Evolutionary conservation across 37 sponge, comb jelly and placozoan species (phyloP).

Genomic region (Aphrocallistes beatrix): DNA sequence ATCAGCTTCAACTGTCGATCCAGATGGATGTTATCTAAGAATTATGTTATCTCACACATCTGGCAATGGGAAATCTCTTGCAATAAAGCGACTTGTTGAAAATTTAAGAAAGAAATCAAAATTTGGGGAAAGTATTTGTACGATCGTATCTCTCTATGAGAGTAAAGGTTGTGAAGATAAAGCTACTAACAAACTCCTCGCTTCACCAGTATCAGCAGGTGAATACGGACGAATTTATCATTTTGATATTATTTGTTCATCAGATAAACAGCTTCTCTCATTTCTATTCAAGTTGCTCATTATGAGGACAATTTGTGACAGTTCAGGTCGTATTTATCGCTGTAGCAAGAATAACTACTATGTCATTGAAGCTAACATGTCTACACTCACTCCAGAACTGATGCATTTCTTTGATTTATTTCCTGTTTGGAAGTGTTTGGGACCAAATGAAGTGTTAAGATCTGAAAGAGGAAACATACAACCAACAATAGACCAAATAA

Average conservation of each 20-base stretch:
- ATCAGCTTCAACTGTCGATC: not conserved
- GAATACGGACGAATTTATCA: not conserved
- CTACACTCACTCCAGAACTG: not conserved
- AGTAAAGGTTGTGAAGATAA: not conserved
- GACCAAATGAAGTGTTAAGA: not conserved
- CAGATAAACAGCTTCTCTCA: not conserved
- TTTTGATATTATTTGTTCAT: not conserved
- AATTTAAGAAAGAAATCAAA: not conserved
- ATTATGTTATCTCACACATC: not conserved
- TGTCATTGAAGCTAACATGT: not conserved
- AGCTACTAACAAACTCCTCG: not conserved
- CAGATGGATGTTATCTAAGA: not conserved
- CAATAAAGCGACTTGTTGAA: not conserved
- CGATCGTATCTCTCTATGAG: not conserved
- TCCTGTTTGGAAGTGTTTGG: not conserved
- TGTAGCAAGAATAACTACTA: conserved; percentile 11
- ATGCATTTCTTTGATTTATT: not conserved
- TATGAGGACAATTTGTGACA: not conserved
- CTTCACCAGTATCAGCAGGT: not conserved
- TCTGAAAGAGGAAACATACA: not conserved
- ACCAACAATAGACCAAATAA: not conserved
- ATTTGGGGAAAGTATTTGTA: not conserved
- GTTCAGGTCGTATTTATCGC: not conserved
- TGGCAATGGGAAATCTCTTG: not conserved
- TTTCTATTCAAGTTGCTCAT: not conserved